Evolutionary conservation across 1,140 invertebrate species (phyloP), one percentile per base, ranked within the genome.

Genomic region (Popillia japonica): DNA sequence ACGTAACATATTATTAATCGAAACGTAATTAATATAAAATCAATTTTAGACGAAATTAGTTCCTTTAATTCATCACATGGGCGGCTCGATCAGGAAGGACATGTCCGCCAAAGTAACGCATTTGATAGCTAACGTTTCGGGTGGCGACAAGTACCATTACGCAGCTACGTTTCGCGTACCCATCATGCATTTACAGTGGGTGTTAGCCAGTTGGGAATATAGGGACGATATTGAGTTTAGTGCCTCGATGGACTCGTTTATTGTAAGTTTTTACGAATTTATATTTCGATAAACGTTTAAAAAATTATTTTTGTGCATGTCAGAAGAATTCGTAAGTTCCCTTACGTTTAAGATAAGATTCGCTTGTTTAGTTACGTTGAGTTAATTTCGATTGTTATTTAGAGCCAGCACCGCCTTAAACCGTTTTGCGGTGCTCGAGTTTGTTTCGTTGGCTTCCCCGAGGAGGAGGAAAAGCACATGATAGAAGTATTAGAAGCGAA

Each of bases 381-480:
- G 7, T 73, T 73, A 10, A 14, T 74, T 23, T 0, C 64, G n/a
- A 68, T 68, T 14, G n/a, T 41, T 74, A 6, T 85, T 86, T 77
- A 92, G 91, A 87, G 88, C 78, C 87, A 91, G 79, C 92, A 95
- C 86, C 94, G 94, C 82, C 84, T 98, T 73, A 96, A 95, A 86
- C 94, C 95, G 75, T 98, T 99, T 85, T 92, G 94, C 84, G 95
- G 95, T 1, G 93, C 95, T 23, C 91, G 90, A 82, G 91, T 99
- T 22, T 94, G 94, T 87, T 98, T 98, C 85, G 90, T 94, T 83
- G 97, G 96, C 4, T 98, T 98, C 87, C 90, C 93, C 0, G 91
- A 93, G 75, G 95, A 96, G 80, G 97, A 99, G 86, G 92, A 93
- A 84, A 91, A 92, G 83, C 95, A 98, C 85, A 98, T 99, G 96